Evolutionary conservation across 2,888 invertebrate genomes (phyloP).

Genomic region (Fragum sueziense): DNA sequence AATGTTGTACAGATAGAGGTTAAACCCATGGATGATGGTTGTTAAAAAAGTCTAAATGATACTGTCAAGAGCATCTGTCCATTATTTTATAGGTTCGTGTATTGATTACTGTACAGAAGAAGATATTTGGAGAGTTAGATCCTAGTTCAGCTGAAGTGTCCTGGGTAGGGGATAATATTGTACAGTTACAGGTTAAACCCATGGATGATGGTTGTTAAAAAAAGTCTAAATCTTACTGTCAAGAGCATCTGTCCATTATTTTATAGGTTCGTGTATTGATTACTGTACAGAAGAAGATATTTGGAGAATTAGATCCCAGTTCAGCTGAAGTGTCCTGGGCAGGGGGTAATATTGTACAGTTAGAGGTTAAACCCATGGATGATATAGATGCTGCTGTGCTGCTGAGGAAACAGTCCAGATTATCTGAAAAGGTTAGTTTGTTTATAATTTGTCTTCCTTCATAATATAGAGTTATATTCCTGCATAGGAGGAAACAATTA

Average conservation of each 20-base stretch:
- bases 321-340: too few species aligned
- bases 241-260: too few species aligned
- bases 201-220: not conserved
- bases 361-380: constrained; percentile 22
- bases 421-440: constrained; percentile 4
- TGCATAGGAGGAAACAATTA: too few species aligned
- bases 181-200: constrained; percentile 28
- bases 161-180: not conserved
- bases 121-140: not conserved
- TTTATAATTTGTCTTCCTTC: not conserved
- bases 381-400: constrained; percentile 14
- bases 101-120: constrained; percentile 2
- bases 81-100: too few species aligned
- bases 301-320: not conserved
- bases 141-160: too few species aligned
- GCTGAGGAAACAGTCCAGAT: constrained; percentile 12
- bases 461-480: too few species aligned
- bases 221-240: too few species aligned
- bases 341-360: constrained; percentile 13
- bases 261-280: too few species aligned
- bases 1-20: constrained; percentile 26
- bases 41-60: too few species aligned
- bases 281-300: not conserved
- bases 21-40: constrained; percentile 17
- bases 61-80: too few species aligned